These are phyloP conservation scores for Talpa occidentalis DNA, from an alignment of 2,113 vertebrate genomes.

Conservation along the genomic window DNA sequence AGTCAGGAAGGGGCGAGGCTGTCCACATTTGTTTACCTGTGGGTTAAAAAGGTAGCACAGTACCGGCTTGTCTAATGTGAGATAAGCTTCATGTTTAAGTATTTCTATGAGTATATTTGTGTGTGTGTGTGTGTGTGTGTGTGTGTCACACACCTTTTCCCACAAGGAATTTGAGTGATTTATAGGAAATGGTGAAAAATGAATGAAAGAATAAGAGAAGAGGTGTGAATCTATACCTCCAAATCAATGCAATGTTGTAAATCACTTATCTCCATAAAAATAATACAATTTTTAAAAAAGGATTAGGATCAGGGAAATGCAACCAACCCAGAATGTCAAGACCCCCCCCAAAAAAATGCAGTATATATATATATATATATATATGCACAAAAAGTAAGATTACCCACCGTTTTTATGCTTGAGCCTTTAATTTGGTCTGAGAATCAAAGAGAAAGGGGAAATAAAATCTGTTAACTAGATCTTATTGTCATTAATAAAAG, in stretches of 20 bases:
- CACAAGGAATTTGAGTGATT: not conserved
- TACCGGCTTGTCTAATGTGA: not conserved
- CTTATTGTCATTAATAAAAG: conserved; percentile 32
- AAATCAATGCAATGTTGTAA: too few species aligned
- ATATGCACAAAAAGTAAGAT: not conserved
- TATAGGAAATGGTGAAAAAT: conserved; percentile 36
- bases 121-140: not conserved
- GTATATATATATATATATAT: not conserved
- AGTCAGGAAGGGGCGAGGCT: not conserved
- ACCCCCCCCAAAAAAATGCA: not conserved
- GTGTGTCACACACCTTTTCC: not conserved
- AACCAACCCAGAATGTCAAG: conserved; percentile 38
- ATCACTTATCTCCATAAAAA: too few species aligned
- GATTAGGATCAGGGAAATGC: conserved; percentile 22
- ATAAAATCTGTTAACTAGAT: conserved; percentile 48
- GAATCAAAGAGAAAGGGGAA: conserved; percentile 33
- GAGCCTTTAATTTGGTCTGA: conserved; percentile 41
- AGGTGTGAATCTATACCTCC: too few species aligned
- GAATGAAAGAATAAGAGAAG: conserved; percentile 31
- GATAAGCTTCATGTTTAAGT: conserved; percentile 43
- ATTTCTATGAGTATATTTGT: not conserved
- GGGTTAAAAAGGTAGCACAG: not conserved
- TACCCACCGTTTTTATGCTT: not conserved
- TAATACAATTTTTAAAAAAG: too few species aligned
- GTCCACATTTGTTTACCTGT: not conserved